Evolutionary conservation across 2,113 vertebrate genomes (phyloP).

Genomic region (Melierax canorus): DNA sequence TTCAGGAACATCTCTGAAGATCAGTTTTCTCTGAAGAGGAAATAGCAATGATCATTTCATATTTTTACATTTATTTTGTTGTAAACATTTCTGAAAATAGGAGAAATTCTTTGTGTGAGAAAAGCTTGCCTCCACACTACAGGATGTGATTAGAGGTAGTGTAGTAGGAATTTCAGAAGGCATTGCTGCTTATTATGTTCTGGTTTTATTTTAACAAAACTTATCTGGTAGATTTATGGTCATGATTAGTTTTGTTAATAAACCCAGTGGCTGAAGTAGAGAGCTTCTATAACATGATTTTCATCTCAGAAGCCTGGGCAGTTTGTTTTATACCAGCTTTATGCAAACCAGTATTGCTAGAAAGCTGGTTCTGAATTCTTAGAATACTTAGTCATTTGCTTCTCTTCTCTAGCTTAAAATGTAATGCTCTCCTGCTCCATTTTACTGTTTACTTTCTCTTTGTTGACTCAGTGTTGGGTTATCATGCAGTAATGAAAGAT

Average conservation of each 20-base stretch:
- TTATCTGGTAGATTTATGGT: background rate
- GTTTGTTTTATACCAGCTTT: background rate
- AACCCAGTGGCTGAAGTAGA: background rate
- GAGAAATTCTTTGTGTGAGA: background rate
- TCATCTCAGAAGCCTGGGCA: background rate
- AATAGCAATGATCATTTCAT: background rate
- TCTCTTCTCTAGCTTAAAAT: background rate
- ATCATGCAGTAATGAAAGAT: background rate
- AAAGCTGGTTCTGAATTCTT: constrained; percentile 11
- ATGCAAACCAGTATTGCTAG: background rate
- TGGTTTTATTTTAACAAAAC: background rate
- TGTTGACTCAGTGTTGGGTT: background rate
- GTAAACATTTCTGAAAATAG: background rate
- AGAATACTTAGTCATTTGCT: background rate
- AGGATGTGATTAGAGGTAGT: background rate
- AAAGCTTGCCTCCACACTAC: background rate
- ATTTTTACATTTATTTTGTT: background rate
- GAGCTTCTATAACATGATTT: background rate
- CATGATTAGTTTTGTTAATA: background rate
- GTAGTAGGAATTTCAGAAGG: background rate
- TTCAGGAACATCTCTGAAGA: background rate
- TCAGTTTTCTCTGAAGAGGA: background rate
- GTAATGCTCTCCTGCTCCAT: background rate
- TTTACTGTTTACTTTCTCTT: background rate
- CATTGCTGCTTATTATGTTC: background rate